phyloP scores from a whole-genome alignment of 2,888 invertebrate species.

The Rugalucina vietnamica region DNA sequence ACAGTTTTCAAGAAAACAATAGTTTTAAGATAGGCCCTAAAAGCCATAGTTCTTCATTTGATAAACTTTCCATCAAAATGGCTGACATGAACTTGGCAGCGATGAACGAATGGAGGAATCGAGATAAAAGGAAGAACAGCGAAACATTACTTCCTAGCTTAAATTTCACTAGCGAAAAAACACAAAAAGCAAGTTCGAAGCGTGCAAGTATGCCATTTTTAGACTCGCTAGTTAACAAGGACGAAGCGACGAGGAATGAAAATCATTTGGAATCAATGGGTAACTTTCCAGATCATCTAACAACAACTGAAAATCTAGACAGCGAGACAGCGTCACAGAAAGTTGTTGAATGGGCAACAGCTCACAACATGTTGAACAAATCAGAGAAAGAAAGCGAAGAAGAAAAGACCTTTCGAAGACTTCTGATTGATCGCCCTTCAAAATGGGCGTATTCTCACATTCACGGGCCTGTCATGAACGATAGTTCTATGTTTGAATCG shows the following conservation, averaged over 20 bases:
- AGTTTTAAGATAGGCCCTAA: no score
- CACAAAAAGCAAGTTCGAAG: neutral
- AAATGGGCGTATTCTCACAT: conserved; percentile 50
- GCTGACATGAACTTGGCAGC: neutral
- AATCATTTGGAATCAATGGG: neutral
- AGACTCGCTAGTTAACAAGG: neutral
- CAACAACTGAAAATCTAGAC: conserved; percentile 6
- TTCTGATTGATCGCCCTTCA: conserved; percentile 55
- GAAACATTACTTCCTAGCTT: neutral
- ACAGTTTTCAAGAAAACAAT: neutral
- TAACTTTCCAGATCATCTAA: neutral
- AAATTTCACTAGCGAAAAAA: neutral
- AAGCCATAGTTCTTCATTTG: neutral
- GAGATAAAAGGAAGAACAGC: neutral
- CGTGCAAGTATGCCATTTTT: neutral
- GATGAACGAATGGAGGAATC: neutral
- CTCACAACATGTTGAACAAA: neutral
- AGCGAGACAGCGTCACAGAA: conserved; percentile 8
- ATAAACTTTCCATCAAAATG: neutral
- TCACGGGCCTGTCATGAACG: neutral
- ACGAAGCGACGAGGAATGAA: neutral
- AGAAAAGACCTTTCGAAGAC: conserved; percentile 19
- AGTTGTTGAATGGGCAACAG: conserved; percentile 16
- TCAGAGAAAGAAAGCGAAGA: conserved; percentile 1
- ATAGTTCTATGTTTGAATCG: neutral